phyloP scores from a whole-genome alignment of 2,888 invertebrate genomes.

The Hirtodrosophila alboralis region DNA sequence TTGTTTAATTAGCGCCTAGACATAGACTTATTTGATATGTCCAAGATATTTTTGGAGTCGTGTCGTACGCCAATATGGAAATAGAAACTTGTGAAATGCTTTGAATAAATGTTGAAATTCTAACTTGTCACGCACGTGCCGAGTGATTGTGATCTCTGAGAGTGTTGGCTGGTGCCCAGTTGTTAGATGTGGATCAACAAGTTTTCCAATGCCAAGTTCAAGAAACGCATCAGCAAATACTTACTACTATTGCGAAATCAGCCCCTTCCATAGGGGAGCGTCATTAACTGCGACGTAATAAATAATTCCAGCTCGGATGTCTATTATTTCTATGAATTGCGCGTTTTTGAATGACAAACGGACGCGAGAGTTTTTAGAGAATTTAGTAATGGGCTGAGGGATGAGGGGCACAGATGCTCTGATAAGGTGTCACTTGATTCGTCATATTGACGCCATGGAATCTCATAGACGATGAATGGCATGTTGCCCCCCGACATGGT shows the following conservation, averaged over 20 bases:
- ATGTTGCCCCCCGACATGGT: constrained; percentile 14
- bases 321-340: constrained; percentile 20
- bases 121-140: constrained; percentile 59
- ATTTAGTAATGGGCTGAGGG: too few species aligned
- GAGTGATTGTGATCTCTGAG: constrained; percentile 26
- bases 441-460: constrained; percentile 55
- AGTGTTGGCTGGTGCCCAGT: constrained; percentile 7
- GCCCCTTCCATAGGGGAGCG: constrained; percentile 20
- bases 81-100: constrained; percentile 38
- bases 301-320: constrained; percentile 14
- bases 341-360: constrained; percentile 54
- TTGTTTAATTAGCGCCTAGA: constrained; percentile 40
- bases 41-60: constrained; percentile 4
- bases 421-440: constrained; percentile 53
- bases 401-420: constrained; percentile 25
- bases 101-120: constrained; percentile 26
- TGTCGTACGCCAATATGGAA: constrained; percentile 8
- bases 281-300: constrained; percentile 49
- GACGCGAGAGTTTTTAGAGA: constrained; percentile 9
- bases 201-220: constrained; percentile 74
- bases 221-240: constrained; percentile 59
- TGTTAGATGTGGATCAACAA: constrained; percentile 44
- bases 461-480: constrained; percentile 36
- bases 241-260: constrained; percentile 22
- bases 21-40: constrained; percentile 41